Evolutionary conservation across 1,140 invertebrate species (phyloP), one percentile per base, ranked within the genome.

Genomic region (Drosophila sp.): DNA sequence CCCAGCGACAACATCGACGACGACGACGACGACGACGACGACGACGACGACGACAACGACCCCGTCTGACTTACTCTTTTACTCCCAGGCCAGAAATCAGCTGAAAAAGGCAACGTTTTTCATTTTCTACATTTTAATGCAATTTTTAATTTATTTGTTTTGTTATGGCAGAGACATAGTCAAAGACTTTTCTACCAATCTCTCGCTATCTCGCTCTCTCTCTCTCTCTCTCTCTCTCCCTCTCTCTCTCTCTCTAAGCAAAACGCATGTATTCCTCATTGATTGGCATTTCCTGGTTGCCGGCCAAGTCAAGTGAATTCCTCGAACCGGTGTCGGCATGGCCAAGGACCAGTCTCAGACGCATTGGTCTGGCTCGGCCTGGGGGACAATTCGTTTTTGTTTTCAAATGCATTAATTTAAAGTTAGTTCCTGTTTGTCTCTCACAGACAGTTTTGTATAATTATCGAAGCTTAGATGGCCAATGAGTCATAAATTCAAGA

Each of bases 271-370:
- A 80, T 90, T 69, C 81, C 70, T 55, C 76, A 90, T 90, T 90
- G 89, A 90, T 90, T 90, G 89, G 89, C 89, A 90, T 90, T 90
- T 90, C 89, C 89, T 90, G 89, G 89, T 90, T 90, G 81, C 44
- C 30, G 82, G 71, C 72, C 82, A 83, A 80, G 80, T 87, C 84
- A 87, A 89, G 83, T 89, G 84, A 84, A 89, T 89, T 89, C 84
- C 84, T 84, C 80, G 84, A 89, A 90, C 68, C 70, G 58, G 57
- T 35, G 41, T 38, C 33, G 63, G 38, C 27, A 23, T 50, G 23
- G 17, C 72, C 64, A 83, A 67, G 66, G 80, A 76, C 72, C 80
- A 79, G 61, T 40, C 67, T 65, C 67, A 63, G 65, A 64, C 17
- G 44, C 44, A 50, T 50, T 50, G 44, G 27, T 10, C 44, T 54